phyloP scores from a whole-genome alignment of 2,888 invertebrate genomes.

The Hylaea fasciaria region DNA sequence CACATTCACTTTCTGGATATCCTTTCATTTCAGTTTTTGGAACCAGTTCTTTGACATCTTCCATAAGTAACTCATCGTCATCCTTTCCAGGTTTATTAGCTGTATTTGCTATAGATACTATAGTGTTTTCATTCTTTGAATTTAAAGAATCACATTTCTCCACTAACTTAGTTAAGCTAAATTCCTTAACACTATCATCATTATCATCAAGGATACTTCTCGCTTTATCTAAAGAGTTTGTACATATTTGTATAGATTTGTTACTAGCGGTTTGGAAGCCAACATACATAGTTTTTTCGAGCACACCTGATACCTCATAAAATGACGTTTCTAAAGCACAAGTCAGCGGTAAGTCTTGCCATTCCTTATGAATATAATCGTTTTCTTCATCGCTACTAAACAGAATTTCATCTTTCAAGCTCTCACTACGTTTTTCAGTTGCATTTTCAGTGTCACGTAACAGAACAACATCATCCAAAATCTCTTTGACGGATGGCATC shows the following conservation, averaged over 20 bases:
- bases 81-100: neutral
- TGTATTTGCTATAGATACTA: constrained; percentile 5
- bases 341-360: constrained; percentile 66
- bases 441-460: constrained; percentile 9
- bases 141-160: constrained; percentile 46
- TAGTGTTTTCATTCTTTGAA: constrained; percentile 9
- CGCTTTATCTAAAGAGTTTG: constrained; percentile 67
- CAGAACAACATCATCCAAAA: constrained; percentile 6
- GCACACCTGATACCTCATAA: constrained; percentile 53
- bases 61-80: neutral
- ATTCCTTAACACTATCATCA: constrained; percentile 39
- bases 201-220: constrained; percentile 58
- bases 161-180: constrained; percentile 57
- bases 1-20: neutral
- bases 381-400: constrained; percentile 78
- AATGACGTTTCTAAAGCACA: constrained; percentile 67
- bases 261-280: constrained; percentile 78
- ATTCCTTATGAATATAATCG: constrained; percentile 50
- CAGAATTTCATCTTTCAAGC: constrained; percentile 66
- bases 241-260: constrained; percentile 67
- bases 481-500: constrained; percentile 12
- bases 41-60: neutral
- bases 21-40: constrained; percentile 4
- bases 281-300: constrained; percentile 71
- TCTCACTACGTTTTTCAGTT: constrained; percentile 33